Percentiles rank a stretch among this genome's conserved stretches.
Evolutionary conservation across 2,797 vertebrate genomes (phyloP).

Genomic region (Melanotaenia trifasciata): DNA sequence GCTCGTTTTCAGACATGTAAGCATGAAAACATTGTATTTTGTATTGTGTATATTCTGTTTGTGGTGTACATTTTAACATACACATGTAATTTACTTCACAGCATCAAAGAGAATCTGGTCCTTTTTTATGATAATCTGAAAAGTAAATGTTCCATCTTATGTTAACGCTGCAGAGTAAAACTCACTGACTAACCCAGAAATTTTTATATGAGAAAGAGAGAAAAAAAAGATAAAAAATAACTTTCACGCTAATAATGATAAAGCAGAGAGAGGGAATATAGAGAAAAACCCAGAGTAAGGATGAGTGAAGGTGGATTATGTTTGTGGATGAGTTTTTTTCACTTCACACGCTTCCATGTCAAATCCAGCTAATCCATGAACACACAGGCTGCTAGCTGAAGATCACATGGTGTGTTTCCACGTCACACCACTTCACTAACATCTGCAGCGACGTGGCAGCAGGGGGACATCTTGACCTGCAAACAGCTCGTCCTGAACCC

Average conservation of each 20-base stretch:
- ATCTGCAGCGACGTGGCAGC: constrained; percentile 2
- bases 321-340: constrained; percentile 14
- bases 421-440: neutral
- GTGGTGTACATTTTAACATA: neutral
- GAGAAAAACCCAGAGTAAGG: neutral
- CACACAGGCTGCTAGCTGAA: constrained; percentile 18
- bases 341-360: constrained; percentile 14
- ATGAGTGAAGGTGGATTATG: constrained; percentile 3
- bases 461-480: constrained; percentile 7
- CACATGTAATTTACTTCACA: neutral
- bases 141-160: neutral
- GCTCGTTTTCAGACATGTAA: too few species aligned
- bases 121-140: neutral
- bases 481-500: constrained; percentile 2
- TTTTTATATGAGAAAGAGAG: neutral
- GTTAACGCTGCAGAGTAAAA: neutral
- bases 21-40: too few species aligned
- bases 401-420: constrained; percentile 8
- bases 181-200: neutral
- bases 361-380: constrained; percentile 47
- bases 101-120: neutral
- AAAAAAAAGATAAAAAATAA: neutral
- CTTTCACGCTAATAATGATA: neutral
- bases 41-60: neutral
- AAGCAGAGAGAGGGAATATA: neutral